phyloP scores from a whole-genome alignment of 2,888 invertebrate genomes.

The Hofmannophila pseudospretella region DNA sequence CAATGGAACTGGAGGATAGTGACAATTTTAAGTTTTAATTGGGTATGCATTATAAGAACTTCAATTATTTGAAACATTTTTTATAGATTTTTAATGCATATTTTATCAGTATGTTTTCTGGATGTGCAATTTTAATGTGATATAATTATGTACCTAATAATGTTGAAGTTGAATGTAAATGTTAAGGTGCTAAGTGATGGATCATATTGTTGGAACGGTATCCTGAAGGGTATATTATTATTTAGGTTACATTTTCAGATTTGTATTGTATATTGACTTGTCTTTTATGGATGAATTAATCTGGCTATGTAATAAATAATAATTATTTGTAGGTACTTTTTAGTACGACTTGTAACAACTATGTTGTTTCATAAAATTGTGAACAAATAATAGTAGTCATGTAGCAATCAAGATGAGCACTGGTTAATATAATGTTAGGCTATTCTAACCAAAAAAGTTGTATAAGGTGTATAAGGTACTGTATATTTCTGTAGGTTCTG shows the following conservation, averaged over 20 bases:
- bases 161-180: slow-evolving; percentile 45
- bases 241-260: slow-evolving; percentile 24
- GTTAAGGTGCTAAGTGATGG: slow-evolving; percentile 68
- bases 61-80: neutral
- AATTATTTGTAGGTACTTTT: slow-evolving; percentile 67
- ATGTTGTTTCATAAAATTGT: slow-evolving; percentile 52
- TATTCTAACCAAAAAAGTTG: neutral
- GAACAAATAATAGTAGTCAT: neutral
- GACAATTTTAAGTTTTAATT: slow-evolving; percentile 10
- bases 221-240: slow-evolving; percentile 31
- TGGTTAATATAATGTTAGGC: neutral
- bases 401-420: neutral
- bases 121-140: slow-evolving; percentile 74
- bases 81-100: slow-evolving; percentile 8
- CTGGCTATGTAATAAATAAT: slow-evolving; percentile 11
- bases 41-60: neutral
- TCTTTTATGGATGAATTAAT: neutral
- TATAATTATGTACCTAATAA: slow-evolving; percentile 57
- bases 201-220: slow-evolving; percentile 43
- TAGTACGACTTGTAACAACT: slow-evolving; percentile 71
- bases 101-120: slow-evolving; percentile 36
- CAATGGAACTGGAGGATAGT: slow-evolving; percentile 73
- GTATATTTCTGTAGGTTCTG: no score
- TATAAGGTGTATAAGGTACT: no score
- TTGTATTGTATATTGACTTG: slow-evolving; percentile 1